phyloP scores from a whole-genome alignment of 2,888 invertebrate species.

The Pyrocoelia pectoralis region DNA sequence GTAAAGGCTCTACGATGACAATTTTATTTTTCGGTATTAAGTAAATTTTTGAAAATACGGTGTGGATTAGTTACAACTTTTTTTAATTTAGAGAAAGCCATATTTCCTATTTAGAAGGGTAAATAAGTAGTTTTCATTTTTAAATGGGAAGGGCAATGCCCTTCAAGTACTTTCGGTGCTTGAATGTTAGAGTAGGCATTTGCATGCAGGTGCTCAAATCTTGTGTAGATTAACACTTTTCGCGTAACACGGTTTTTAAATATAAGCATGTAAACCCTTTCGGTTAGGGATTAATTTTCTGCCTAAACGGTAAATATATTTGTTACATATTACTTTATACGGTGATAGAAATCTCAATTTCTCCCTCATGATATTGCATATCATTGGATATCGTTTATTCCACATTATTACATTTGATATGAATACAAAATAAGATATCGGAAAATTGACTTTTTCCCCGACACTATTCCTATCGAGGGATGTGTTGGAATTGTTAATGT shows the following conservation, averaged over 20 bases:
- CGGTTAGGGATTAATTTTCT: too few species aligned
- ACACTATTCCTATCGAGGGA: too few species aligned
- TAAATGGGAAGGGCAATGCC: not conserved
- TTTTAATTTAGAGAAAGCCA: not conserved
- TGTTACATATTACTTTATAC: too few species aligned
- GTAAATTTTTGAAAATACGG: not conserved
- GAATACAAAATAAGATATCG: not conserved
- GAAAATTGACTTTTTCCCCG: not conserved
- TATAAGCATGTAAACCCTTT: not conserved
- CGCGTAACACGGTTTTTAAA: not conserved
- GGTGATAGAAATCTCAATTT: not conserved
- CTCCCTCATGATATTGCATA: not conserved
- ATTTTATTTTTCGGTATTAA: not conserved
- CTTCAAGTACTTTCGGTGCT: not conserved
- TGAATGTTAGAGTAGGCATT: constrained; percentile 9
- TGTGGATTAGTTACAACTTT: not conserved
- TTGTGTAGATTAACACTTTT: constrained; percentile 7
- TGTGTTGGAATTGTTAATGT: too few species aligned
- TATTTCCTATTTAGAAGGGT: not conserved
- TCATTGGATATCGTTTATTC: not conserved
- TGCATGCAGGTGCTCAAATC: constrained; percentile 13
- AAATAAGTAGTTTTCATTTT: not conserved
- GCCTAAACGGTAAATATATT: too few species aligned
- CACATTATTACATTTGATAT: constrained; percentile 1
- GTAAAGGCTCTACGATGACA: not conserved